Percentiles rank a stretch among this genome's conserved stretches.
phyloP scores from a whole-genome alignment of 2,113 vertebrate species.

The Ginglymostoma cirratum region DNA sequence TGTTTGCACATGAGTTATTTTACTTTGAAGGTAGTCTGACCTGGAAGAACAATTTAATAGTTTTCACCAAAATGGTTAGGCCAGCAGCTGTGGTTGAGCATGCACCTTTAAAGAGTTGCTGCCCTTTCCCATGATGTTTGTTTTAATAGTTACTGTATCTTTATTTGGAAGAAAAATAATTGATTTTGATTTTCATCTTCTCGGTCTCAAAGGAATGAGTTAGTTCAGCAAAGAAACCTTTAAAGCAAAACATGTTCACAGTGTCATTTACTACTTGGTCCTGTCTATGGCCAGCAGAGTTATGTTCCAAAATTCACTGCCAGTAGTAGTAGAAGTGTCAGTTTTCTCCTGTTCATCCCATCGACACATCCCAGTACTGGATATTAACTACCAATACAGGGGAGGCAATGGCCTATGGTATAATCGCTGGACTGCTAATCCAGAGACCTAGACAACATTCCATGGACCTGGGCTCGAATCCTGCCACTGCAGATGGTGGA shows the following conservation, averaged over 20 bases:
- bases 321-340: not conserved
- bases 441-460: too few relatives aligned
- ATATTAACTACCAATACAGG: not conserved
- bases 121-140: not conserved
- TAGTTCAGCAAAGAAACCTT: not conserved
- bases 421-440: too few relatives aligned
- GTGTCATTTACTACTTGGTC: not conserved
- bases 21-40: not conserved
- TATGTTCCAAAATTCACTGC: not conserved
- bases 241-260: not conserved
- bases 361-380: not conserved
- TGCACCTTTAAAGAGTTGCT: not conserved
- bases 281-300: not conserved
- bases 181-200: not conserved
- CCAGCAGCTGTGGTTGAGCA: not conserved
- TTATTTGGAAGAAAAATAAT: not conserved
- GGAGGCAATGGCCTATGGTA: too few relatives aligned
- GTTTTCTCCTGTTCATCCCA: not conserved
- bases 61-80: not conserved
- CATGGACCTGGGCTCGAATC: too few relatives aligned
- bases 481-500: too few relatives aligned
- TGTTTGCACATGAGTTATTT: not conserved
- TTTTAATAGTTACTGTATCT: not conserved
- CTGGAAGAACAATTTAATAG: not conserved
- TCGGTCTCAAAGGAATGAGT: not conserved